A percentile compares a stretch with the other conserved stretches of the same genome.
Evolutionary conservation across 1,140 invertebrate species (phyloP).

Genomic region (Lepidurus apus): DNA sequence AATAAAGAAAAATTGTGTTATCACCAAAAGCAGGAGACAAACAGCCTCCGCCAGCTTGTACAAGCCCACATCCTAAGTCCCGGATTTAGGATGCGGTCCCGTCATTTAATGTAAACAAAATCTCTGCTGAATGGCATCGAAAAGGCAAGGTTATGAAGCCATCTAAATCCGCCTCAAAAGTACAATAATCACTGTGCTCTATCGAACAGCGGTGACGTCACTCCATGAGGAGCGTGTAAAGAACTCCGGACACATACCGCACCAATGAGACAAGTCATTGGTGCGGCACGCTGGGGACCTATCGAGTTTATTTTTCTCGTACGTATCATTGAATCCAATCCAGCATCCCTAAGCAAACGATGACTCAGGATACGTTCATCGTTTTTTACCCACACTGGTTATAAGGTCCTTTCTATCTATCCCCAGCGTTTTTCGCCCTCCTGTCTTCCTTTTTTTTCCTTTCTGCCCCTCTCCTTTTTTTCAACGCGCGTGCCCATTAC

Average conservation of each 20-base stretch:
- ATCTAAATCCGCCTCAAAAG: neutral
- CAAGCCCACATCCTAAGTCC: neutral
- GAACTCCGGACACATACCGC: neutral
- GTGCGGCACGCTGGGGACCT: neutral
- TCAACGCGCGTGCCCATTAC: too few species aligned
- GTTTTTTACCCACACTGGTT: neutral
- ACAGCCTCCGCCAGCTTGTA: neutral
- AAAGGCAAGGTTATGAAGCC: neutral
- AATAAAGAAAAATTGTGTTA: neutral
- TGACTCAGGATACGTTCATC: neutral
- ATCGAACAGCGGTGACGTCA: constrained; percentile 8
- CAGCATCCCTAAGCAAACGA: neutral
- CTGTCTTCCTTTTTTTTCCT: neutral
- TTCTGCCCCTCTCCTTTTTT: neutral
- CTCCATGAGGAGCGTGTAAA: neutral
- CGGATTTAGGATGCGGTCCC: neutral
- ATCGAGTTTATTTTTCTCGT: neutral
- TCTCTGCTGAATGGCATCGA: neutral
- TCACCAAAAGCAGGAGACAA: neutral
- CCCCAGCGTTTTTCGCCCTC: neutral
- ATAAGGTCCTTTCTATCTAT: constrained; percentile 4
- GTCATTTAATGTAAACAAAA: neutral
- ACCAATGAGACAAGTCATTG: neutral
- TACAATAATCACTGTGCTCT: neutral
- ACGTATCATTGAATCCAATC: neutral